phyloP scores from a whole-genome alignment of 2,888 invertebrate species.

The Cheilosia grossa region DNA sequence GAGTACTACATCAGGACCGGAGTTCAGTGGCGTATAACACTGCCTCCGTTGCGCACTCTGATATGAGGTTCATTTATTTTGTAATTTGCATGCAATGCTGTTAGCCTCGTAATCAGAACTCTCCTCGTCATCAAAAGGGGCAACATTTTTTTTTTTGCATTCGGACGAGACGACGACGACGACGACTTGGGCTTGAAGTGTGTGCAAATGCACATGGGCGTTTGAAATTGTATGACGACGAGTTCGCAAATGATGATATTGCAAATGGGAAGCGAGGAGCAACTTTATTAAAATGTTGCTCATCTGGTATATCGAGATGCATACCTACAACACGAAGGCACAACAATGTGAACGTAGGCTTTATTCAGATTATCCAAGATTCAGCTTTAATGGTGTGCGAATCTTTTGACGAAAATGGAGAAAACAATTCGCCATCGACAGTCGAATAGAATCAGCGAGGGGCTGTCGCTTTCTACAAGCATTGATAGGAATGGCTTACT shows the following conservation, averaged over 20 bases:
- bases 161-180: constrained; percentile 29
- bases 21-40: constrained; percentile 28
- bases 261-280: constrained; percentile 46
- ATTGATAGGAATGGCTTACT: too few species aligned
- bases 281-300: constrained; percentile 49
- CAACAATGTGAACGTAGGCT: background rate
- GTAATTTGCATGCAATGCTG: constrained; percentile 70
- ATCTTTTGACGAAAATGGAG: too few species aligned
- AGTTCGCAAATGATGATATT: constrained; percentile 58
- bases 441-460: too few species aligned
- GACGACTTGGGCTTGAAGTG: constrained; percentile 18
- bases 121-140: constrained; percentile 55
- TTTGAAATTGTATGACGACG: constrained; percentile 27
- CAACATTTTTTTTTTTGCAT: constrained; percentile 29
- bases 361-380: too few species aligned
- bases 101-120: constrained; percentile 66
- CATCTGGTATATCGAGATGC: background rate
- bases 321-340: constrained; percentile 13
- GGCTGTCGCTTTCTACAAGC: too few species aligned
- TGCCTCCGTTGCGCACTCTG: background rate
- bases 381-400: too few species aligned
- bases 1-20: constrained; percentile 7
- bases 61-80: constrained; percentile 66
- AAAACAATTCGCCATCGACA: too few species aligned
- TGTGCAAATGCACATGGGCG: constrained; percentile 20